Base-by-base conservation (phyloP, 2,888 invertebrate genomes). In the Perizoma affinitatum region DNA sequence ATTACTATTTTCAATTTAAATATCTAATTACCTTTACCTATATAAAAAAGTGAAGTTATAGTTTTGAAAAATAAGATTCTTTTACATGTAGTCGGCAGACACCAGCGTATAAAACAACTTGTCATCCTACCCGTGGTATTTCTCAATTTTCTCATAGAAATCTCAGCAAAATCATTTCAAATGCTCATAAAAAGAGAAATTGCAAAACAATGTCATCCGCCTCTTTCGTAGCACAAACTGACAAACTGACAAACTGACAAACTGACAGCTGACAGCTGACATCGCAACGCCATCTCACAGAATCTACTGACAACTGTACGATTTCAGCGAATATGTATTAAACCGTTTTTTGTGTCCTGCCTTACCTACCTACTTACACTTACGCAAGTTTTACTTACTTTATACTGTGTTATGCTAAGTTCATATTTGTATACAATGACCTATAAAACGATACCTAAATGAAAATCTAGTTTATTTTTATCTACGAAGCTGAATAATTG, bases 251-350 rank as follows among this genome's bases (percentile, higher is more conserved):
- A 5, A 4, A 5, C 41, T 71, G 66, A 71, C 74, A 78, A 57
- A 63, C 59, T 80, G 80, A 82, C 81, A n/a, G n/a, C n/a, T 81
- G 80, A 82, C 81, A 79, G 73, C 74, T 78, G 81, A 75, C 81
- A 78, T 57, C 72, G 64, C 51, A 6, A 43, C 59, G 76, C 79
- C 76, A 80, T 76, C 75, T 73, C 73, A 72, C 46, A 60, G 62
- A 58, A 66, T 58, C 9, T 11, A 53, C 0, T 52, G 60, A 51
- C 56, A 63, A 51, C 45, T 57, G 61, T 43, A 54, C 36, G 50
- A 8, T 51, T 43, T 43, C 43, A 11, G 43, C 7, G 43, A 43
- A 43, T 49, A 22, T 8, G 35, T 34, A 40, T 38, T 41, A 35
- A 45, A 38, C 34, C 11, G 47, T 9, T 40, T 22, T 54, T 54